Evolutionary conservation across 53 echinoderm and acorn worm genomes (phyloP), one percentile per base, ranked within the genome.

Genomic region (Hippasteria phrygiana): DNA sequence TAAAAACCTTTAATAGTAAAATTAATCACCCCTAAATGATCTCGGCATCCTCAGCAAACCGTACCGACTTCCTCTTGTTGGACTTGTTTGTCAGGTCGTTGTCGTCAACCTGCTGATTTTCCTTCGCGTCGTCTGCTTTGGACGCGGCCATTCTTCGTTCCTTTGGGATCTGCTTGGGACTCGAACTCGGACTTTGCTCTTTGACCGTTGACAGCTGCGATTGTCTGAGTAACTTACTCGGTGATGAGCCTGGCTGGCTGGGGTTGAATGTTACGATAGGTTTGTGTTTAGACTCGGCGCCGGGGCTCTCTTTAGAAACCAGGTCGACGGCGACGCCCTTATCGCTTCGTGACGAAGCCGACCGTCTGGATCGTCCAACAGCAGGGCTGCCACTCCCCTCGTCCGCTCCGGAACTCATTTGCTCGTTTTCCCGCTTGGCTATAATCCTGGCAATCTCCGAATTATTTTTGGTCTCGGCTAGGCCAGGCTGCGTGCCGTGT

Each of bases 11-110:
- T 62, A 18, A 29, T 5, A 16, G 1, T 2, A 26, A n/a, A 29
- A 73, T 47, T 1, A 17, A 43, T 62, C 62, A 75, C 16, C 40
- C 75, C 65, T 28, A 78, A 39, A 89, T 89, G 29, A 89, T 71
- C 42, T 89, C 71, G 2, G 80, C 53, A 29, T 80, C 89, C 24
- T 80, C 89, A 8, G 89, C 80, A n/a, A 89, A 89, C 16, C 89
- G 36, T 2, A 89, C 89, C 27, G 89, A 70, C 70, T 89, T 89
- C 32, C 71, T 78, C 56, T 79, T 50, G 43, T 62, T 70, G 27
- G 69, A 48, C 22, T 37, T 24, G 37, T 71, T 22, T 9, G 34
- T 1, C 46, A 24, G 27, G 50, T n/a, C n/a, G n/a, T 50, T 33
- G 38, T 50, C 69, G 18, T 22, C 3, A 20, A 81, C 81, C 43